Percentiles rank a stretch among this genome's conserved stretches.
phyloP scores from a whole-genome alignment of 1,140 invertebrate species.

The Subanguina moxae region DNA sequence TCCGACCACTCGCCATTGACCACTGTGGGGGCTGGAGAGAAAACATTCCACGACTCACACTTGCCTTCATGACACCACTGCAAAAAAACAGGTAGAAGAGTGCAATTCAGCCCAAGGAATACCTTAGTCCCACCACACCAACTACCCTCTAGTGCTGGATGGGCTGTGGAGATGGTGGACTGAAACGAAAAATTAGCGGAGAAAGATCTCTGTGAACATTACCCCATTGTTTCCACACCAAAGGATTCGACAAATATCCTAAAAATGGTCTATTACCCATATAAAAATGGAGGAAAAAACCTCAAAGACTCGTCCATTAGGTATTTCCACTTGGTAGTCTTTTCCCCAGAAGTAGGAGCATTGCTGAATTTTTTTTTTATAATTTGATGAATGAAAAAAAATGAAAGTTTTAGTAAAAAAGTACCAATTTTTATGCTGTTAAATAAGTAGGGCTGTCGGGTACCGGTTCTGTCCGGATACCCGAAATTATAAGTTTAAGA shows the following conservation, averaged over 20 bases:
- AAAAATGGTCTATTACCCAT: conserved; percentile 17
- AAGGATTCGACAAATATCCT: conserved; percentile 58
- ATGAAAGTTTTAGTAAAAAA: too few relatives aligned
- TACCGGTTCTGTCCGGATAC: too few relatives aligned
- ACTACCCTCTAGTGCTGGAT: conserved; percentile 56
- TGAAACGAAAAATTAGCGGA: neutral
- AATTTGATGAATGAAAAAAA: too few relatives aligned
- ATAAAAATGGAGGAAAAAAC: conserved; percentile 17
- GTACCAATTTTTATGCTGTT: too few relatives aligned
- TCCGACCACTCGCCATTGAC: conserved; percentile 56
- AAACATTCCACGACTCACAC: conserved; percentile 40
- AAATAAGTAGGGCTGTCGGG: too few relatives aligned
- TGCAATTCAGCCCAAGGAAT: too few relatives aligned
- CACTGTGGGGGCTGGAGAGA: conserved; percentile 26
- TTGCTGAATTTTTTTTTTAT: conserved; percentile 42
- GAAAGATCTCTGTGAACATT: neutral
- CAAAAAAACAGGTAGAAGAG: too few relatives aligned
- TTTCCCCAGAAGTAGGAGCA: conserved; percentile 59
- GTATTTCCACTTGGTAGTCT: conserved; percentile 57
- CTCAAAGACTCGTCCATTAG: conserved; percentile 49
- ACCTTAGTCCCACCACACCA: conserved; percentile 55
- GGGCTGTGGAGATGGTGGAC: conserved; percentile 57
- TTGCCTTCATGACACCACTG: conserved; percentile 57
- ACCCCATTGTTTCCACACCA: conserved; percentile 58
- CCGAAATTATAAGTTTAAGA: too few relatives aligned